These are phyloP conservation scores for Blera fallax DNA, from an alignment of 2,888 invertebrate species.

Conservation along the genomic window DNA sequence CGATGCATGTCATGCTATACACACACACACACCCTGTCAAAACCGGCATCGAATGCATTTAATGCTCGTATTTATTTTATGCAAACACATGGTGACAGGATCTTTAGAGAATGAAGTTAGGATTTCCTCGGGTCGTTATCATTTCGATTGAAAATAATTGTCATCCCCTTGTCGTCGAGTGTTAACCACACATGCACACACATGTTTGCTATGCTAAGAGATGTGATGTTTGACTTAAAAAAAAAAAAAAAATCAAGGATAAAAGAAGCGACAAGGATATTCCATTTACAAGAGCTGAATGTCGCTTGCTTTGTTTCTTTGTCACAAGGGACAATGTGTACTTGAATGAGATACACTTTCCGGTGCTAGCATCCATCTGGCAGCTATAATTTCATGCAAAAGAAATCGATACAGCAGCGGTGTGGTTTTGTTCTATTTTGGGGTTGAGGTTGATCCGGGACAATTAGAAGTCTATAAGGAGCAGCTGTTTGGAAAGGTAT, in stretches of 20 bases:
- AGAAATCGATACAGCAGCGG: constrained; percentile 21
- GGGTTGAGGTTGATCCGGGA: neutral
- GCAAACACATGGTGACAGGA: constrained; percentile 40
- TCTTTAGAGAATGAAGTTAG: constrained; percentile 15
- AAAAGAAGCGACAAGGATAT: constrained; percentile 42
- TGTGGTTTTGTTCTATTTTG: neutral
- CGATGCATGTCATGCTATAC: no score
- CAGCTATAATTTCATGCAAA: neutral
- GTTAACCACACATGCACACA: constrained; percentile 18
- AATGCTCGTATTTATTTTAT: constrained; percentile 34
- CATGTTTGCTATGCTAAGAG: neutral
- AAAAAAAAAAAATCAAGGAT: neutral
- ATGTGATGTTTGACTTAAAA: neutral
- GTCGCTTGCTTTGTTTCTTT: constrained; percentile 6
- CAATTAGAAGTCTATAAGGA: neutral
- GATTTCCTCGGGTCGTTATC: constrained; percentile 14
- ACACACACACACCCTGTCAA: neutral
- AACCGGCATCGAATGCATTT: constrained; percentile 29
- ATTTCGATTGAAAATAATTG: constrained; percentile 18
- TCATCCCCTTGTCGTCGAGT: constrained; percentile 47
- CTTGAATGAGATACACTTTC: constrained; percentile 24
- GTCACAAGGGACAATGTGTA: constrained; percentile 19
- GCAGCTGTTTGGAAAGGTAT: neutral
- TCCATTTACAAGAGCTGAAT: constrained; percentile 38
- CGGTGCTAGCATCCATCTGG: constrained; percentile 17